Evolutionary conservation across 2,113 vertebrate genomes (phyloP), one percentile per base, ranked within the genome.

Genomic region (Lucifuga dentata): DNA sequence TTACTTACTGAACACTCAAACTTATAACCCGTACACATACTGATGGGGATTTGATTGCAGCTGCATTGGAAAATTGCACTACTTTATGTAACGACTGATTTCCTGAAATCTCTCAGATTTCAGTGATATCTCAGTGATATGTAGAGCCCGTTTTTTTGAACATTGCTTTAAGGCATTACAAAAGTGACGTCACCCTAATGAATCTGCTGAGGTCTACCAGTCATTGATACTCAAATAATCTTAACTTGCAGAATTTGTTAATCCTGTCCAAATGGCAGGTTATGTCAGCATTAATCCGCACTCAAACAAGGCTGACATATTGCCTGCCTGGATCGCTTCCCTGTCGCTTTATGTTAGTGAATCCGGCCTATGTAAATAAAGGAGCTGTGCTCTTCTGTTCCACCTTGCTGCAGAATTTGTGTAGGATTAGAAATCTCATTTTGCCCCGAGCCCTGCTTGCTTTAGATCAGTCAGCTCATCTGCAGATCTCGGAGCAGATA

Each of bases 401-500:
- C 23, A 68, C 73, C 78, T 83, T 67, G 68, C 78, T 56, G 82
- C 69, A 74, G 83, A 86, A 84, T 88, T 81, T 90, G 86, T 87
- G 87, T 83, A 84, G 85, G 85, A 87, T 89, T 92, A 88, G 82
- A 86, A 90, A 80, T 83, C 88, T 81, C 69, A 83, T 90, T 88
- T 88, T 87, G 81, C 89, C 85, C 64, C 55, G 11, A 86, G 91
- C 84, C 65, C 76, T 80, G 90, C 87, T 88, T 85, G 68, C 83
- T 91, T 86, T 87, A 87, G 85, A 89, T 91, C 80, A 79, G 79
- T 88, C 85, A 76, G 88, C 84, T 90, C 84, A 88, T 89, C 85
- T 91, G 66, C 78, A 85, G 89, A 91, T 90, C 85, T 81, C 52
- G 12, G 40, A 50, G 66, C 70, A 75, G 86, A 89, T 87, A 82